Conservation (phyloP, 2,113 vertebrate genomes). For the Clarias magur region DNA sequence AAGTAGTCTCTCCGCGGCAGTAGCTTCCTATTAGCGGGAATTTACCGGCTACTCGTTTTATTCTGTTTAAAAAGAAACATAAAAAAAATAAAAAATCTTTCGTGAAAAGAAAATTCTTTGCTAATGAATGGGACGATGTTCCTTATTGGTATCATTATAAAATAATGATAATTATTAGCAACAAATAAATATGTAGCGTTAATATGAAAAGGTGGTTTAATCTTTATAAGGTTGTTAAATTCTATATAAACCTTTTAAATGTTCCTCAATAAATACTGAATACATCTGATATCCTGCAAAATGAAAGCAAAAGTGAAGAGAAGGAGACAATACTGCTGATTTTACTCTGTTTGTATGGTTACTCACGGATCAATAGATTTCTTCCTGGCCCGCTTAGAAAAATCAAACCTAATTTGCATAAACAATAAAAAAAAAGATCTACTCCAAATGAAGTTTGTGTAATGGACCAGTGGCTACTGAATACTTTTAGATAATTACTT, state of each 20-base stretch:
- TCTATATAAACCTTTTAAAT: background rate
- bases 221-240: background rate
- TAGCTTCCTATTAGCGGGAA: conserved; percentile 1
- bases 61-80: background rate
- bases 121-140: background rate
- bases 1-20: background rate
- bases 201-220: background rate
- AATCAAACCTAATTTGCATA: conserved; percentile 17
- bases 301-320: background rate
- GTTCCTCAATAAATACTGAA: background rate
- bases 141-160: too few species aligned
- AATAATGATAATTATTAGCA: too few species aligned
- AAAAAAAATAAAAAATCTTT: background rate
- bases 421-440: background rate
- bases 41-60: background rate
- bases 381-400: background rate
- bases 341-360: conserved; percentile 1
- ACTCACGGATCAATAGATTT: background rate
- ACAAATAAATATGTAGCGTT: background rate
- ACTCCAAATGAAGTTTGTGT: background rate
- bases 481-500: background rate
- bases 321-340: background rate
- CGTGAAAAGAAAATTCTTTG: background rate
- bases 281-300: background rate
- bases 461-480: background rate